Conservation (phyloP, 2,888 invertebrate species). For the Lasius fuliginosus region DNA sequence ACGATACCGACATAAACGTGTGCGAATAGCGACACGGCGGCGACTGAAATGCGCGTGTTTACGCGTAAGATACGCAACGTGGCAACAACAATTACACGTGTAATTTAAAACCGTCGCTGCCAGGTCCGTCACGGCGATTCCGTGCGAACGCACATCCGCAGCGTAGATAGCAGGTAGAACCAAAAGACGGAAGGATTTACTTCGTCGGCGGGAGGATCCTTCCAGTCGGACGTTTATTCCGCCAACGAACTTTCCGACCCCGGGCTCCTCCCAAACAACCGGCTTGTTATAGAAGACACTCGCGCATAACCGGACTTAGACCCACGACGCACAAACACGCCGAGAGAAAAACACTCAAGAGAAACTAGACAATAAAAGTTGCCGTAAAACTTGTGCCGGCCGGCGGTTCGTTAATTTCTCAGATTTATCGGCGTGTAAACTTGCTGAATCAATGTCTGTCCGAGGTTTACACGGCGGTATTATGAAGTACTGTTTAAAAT, state of each 20-base stretch:
- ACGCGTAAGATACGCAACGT: conserved; percentile 50
- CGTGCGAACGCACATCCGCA: conserved; percentile 40
- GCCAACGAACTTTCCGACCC: conserved; percentile 52
- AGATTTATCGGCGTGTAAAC: conserved; percentile 74
- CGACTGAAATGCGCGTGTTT: conserved; percentile 15
- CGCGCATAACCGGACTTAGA: conserved; percentile 37
- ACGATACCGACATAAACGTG: not conserved
- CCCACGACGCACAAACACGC: not conserved
- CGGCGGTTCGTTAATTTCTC: conserved; percentile 72
- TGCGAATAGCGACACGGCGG: conserved; percentile 6
- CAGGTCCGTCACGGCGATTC: conserved; percentile 55
- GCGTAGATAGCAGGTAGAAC: conserved; percentile 61
- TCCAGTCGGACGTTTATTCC: conserved; percentile 69
- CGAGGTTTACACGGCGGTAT: conserved; percentile 16
- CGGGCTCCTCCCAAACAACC: conserved; percentile 57
- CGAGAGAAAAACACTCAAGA: conserved; percentile 45
- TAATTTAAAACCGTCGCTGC: conserved; percentile 78
- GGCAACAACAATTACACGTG: conserved; percentile 77
- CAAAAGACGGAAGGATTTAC: conserved; percentile 64
- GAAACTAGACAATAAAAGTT: conserved; percentile 72
- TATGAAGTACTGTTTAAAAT: conserved; percentile 49
- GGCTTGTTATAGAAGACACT: conserved; percentile 53
- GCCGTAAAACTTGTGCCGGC: conserved; percentile 70
- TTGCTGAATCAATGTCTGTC: conserved; percentile 68
- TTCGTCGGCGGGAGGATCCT: conserved; percentile 56